Conservation (phyloP, 1,140 invertebrate genomes). For the Coelopa frigida region DNA sequence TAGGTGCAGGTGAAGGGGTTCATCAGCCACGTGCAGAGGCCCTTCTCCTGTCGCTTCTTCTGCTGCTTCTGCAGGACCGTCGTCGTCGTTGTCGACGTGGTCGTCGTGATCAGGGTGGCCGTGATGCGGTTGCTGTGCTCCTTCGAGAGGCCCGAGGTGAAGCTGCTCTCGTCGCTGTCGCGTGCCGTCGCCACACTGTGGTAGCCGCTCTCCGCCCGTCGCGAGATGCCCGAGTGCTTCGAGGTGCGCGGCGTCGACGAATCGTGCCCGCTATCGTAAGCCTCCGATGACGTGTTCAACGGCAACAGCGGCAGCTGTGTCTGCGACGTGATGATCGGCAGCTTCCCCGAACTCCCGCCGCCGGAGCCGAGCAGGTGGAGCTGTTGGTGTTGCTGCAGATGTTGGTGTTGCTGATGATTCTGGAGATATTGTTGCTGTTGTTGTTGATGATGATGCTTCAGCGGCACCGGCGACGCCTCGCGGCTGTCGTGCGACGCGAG, state of each 20-base stretch:
- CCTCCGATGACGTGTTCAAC: slow-evolving; percentile 46
- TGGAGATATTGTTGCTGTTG: slow-evolving; percentile 42
- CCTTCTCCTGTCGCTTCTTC: slow-evolving; percentile 37
- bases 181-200: slow-evolving; percentile 69
- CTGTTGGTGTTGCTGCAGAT: no score
- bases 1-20: slow-evolving; percentile 66
- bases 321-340: slow-evolving; percentile 50
- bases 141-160: slow-evolving; percentile 66
- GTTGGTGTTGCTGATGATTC: no score
- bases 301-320: slow-evolving; percentile 37
- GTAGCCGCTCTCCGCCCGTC: slow-evolving; percentile 77
- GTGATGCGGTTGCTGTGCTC: slow-evolving; percentile 57
- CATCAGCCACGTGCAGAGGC: slow-evolving; percentile 43
- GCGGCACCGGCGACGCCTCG: slow-evolving; percentile 34
- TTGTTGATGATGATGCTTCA: no score
- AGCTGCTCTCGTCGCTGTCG: slow-evolving; percentile 77
- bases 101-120: no score
- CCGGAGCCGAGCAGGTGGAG: slow-evolving; percentile 49
- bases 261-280: slow-evolving; percentile 74
- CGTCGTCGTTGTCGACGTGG: no score
- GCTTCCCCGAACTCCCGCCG: no score
- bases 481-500: slow-evolving; percentile 56
- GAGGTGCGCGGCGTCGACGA: slow-evolving; percentile 68
- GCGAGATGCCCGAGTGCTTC: slow-evolving; percentile 66
- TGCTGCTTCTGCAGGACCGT: slow-evolving; percentile 28